Evolutionary conservation across 1,140 invertebrate species (phyloP).

Genomic region (Brachionus koreanus): DNA sequence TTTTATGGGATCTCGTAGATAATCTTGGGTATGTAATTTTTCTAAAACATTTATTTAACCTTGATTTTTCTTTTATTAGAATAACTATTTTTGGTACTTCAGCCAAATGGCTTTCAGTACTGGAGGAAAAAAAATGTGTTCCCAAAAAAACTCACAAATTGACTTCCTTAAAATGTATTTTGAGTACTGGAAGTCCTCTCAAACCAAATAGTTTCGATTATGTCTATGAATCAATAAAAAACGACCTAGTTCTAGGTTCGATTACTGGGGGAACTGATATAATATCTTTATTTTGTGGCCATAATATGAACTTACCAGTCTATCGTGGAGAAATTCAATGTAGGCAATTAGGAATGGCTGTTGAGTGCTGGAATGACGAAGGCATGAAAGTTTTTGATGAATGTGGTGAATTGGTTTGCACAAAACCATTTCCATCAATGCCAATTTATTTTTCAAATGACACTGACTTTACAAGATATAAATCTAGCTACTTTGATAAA

Average conservation of each 20-base stretch:
- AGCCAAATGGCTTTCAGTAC: slow-evolving; percentile 63
- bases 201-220: slow-evolving; percentile 62
- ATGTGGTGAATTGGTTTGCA: slow-evolving; percentile 64
- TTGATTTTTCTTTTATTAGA: slow-evolving; percentile 48
- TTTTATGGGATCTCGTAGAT: slow-evolving; percentile 63
- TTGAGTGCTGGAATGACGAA: slow-evolving; percentile 59
- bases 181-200: slow-evolving; percentile 65
- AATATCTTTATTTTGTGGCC: slow-evolving; percentile 64
- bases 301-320: slow-evolving; percentile 61
- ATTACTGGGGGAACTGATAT: slow-evolving; percentile 66
- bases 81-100: slow-evolving; percentile 64
- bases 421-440: slow-evolving; percentile 65
- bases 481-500: slow-evolving; percentile 64
- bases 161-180: slow-evolving; percentile 59
- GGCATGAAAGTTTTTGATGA: slow-evolving; percentile 58
- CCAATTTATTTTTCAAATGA: slow-evolving; percentile 65
- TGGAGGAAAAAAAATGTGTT: slow-evolving; percentile 57
- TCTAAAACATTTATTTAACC: background rate
- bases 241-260: slow-evolving; percentile 62
- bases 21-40: slow-evolving; percentile 53
- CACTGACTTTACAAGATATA: slow-evolving; percentile 60
- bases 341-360: slow-evolving; percentile 61
- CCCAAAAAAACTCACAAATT: slow-evolving; percentile 58
- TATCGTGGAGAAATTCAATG: slow-evolving; percentile 64
- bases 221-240: slow-evolving; percentile 63